Conservation (phyloP, 2,113 vertebrate species). For the Chinchilla lanigera region DNA sequence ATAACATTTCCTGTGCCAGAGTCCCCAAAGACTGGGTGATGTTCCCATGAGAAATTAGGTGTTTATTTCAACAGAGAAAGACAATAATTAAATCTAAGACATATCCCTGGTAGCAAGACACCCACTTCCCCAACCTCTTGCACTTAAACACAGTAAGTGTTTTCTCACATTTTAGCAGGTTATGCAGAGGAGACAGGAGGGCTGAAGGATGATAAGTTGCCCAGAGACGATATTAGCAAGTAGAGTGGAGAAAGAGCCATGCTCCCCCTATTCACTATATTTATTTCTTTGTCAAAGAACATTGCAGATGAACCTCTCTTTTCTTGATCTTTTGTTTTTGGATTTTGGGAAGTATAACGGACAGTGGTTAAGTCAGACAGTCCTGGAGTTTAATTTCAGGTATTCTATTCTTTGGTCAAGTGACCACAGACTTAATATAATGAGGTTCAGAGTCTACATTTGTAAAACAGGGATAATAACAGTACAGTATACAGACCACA, state of each 20-base stretch:
- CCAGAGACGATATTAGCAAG: background rate
- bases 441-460: background rate
- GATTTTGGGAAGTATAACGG: background rate
- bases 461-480: background rate
- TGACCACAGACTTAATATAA: background rate
- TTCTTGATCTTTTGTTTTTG: background rate
- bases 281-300: conserved; percentile 13
- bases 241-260: background rate
- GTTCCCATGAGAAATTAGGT: conserved; percentile 18
- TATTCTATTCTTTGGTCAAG: background rate
- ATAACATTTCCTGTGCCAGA: conserved; percentile 31
- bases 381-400: background rate
- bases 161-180: background rate
- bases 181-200: background rate
- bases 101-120: background rate
- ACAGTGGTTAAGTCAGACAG: background rate
- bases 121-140: background rate
- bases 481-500: background rate
- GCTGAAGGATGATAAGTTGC: background rate
- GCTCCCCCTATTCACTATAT: background rate
- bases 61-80: conserved; percentile 58
- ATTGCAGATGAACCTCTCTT: background rate
- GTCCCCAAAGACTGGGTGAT: conserved; percentile 38
- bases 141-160: background rate
- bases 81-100: conserved; percentile 51